Conservation (phyloP, 2,113 vertebrate genomes). For the Myrmophylax atrothorax region DNA sequence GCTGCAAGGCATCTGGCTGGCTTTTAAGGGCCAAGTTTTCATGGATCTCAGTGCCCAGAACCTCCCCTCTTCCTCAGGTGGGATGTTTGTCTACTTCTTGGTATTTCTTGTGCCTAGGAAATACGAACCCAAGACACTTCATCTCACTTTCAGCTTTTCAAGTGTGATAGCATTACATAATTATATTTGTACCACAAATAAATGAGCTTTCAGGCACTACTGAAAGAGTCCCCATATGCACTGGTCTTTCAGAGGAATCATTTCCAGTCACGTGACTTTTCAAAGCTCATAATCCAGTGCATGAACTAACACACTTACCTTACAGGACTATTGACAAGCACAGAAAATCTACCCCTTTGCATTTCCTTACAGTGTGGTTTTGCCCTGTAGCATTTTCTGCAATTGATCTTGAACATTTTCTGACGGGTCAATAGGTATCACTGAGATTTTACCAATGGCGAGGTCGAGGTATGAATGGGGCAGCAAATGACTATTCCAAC, state of each 20-base stretch:
- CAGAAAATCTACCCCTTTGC: neutral
- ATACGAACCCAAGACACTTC: neutral
- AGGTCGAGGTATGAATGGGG: neutral
- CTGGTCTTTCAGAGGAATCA: neutral
- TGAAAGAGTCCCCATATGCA: neutral
- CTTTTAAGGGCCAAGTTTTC: neutral
- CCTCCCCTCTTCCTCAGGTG: neutral
- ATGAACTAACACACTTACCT: neutral
- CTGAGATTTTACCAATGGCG: neutral
- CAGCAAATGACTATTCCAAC: slow-evolving; percentile 2
- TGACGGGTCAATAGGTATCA: neutral
- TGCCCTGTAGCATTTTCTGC: neutral
- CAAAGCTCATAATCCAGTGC: neutral
- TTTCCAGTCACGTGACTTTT: neutral
- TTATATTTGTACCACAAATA: neutral
- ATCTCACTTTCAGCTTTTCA: neutral
- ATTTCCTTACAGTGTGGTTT: neutral
- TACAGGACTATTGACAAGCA: neutral
- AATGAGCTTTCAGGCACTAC: neutral
- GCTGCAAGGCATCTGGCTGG: neutral
- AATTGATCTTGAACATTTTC: neutral
- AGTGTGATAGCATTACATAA: neutral
- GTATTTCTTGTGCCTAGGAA: neutral
- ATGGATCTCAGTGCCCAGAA: neutral
- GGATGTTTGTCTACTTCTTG: neutral